Base-by-base conservation (phyloP, 2,113 vertebrate genomes). In the Phocoena sinus region DNA sequence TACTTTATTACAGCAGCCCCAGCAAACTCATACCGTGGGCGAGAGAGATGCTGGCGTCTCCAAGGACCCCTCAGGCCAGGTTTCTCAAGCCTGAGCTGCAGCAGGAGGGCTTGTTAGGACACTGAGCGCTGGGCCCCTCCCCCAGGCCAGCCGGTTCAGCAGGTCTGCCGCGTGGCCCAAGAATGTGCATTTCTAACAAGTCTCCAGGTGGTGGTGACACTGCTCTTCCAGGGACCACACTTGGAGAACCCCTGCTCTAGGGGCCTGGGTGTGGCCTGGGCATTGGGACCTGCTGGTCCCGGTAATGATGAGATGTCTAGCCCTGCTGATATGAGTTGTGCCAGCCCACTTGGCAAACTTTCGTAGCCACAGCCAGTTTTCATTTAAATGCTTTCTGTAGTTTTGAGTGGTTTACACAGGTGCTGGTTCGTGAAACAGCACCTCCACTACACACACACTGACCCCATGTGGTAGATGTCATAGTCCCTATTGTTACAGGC, bases 131-230 rank as follows among this genome's bases (percentile, higher is more conserved):
- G 38, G 38, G 31, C 33, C 79, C 11, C 33, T 2, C 25, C 38
- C 5, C 18, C 12, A 33, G 53, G 15, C 4, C 2, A 5, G 21
- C 38, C 17, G 15, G 21, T 14, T 62, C 25, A 0, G 17, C 41
- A 50, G 67, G 67, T 62, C 80, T 74, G 23, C 63, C 36, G 18
- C 8, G 25, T 13, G 8, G 13, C 26, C 8, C 8, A 28, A 73
- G 56, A 31, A 50, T 12, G 41, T 56, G n/a, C 67, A 47, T 63
- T 74, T 92, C 68, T 63, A 50, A 31, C 31, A 62, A 14, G 53
- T 60, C 53, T 25, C 23, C 21, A 21, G 53, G 31, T 5, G 38
- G 86, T 47, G 56, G 8, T 38, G 25, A 12, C 17, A 56, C n/a
- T 31, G 31, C 44, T 73, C 8, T 8, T 26, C 84, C 17, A 3